These are phyloP conservation scores for Cathartes aura DNA, from an alignment of 2,113 vertebrate genomes.

Conservation along the genomic window DNA sequence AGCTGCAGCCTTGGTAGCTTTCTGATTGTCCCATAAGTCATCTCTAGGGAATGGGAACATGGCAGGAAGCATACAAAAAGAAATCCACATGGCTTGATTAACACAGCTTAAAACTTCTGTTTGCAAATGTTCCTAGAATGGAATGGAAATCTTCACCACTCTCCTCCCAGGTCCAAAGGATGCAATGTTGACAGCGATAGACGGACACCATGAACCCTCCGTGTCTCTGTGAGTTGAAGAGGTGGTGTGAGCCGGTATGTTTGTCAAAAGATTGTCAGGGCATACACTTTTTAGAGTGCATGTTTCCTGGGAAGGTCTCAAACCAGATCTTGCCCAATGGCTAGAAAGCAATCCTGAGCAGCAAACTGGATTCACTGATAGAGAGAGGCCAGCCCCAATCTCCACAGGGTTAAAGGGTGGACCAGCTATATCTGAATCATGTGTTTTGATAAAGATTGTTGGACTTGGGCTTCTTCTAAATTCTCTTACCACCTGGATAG, in stretches of 20 bases:
- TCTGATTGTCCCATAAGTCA: not conserved
- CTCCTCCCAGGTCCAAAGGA: constrained; percentile 63
- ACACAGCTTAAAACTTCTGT: not conserved
- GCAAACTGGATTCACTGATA: constrained; percentile 58
- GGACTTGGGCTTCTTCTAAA: constrained; percentile 49
- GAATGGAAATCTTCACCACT: constrained; percentile 76
- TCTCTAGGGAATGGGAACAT: not conserved
- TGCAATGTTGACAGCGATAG: constrained; percentile 64
- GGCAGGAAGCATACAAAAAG: not conserved
- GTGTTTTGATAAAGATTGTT: constrained; percentile 45
- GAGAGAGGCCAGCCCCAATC: constrained; percentile 37
- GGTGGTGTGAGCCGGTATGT: not conserved
- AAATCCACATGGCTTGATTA: not conserved
- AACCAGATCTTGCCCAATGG: not conserved
- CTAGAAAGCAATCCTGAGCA: constrained; percentile 50
- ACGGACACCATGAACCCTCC: not conserved
- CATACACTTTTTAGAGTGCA: not conserved
- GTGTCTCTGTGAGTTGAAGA: not conserved
- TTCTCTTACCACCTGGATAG: constrained; percentile 71
- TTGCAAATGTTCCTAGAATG: constrained; percentile 48
- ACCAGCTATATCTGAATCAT: not conserved
- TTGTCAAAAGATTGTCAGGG: constrained; percentile 19
- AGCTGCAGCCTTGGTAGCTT: not conserved
- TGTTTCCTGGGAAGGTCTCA: constrained; percentile 18
- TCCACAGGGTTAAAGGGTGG: constrained; percentile 12